Evolutionary conservation across 1,140 invertebrate genomes (phyloP).

Genomic region (Saccostrea echinata): DNA sequence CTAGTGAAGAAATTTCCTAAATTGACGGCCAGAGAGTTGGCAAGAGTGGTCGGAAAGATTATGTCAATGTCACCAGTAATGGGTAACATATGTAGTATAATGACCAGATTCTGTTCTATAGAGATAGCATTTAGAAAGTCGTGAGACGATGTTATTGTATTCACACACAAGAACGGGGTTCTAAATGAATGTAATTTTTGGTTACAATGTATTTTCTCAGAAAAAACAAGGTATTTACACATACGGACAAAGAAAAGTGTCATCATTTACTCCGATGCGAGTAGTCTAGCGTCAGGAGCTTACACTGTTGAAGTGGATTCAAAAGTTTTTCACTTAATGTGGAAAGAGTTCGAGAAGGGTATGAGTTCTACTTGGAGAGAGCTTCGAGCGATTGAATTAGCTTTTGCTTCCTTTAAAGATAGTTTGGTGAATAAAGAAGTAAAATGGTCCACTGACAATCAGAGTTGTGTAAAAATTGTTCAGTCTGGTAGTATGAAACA

Average conservation of each 20-base stretch:
- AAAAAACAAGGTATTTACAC: not conserved
- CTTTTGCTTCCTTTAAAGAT: too few species aligned
- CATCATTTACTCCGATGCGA: not conserved
- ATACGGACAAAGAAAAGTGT: not conserved
- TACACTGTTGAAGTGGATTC: not conserved
- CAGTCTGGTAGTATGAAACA: not conserved
- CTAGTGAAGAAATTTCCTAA: too few species aligned
- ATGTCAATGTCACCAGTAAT: too few species aligned
- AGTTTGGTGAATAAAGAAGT: too few species aligned
- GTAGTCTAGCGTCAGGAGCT: too few species aligned
- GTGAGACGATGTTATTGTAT: not conserved
- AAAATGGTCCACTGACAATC: not conserved
- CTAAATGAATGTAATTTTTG: too few species aligned
- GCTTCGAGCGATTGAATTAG: too few species aligned
- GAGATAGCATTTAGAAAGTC: not conserved
- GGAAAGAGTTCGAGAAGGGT: too few species aligned
- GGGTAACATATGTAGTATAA: not conserved
- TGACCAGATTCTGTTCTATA: not conserved
- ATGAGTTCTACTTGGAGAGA: not conserved
- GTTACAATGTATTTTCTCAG: too few species aligned
- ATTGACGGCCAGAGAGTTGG: too few species aligned
- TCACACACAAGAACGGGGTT: not conserved
- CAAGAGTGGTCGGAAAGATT: too few species aligned
- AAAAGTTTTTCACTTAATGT: not conserved
- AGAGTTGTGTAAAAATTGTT: not conserved